Base-by-base conservation (phyloP, 2,113 vertebrate genomes). In the Plestiodon gilberti region DNA sequence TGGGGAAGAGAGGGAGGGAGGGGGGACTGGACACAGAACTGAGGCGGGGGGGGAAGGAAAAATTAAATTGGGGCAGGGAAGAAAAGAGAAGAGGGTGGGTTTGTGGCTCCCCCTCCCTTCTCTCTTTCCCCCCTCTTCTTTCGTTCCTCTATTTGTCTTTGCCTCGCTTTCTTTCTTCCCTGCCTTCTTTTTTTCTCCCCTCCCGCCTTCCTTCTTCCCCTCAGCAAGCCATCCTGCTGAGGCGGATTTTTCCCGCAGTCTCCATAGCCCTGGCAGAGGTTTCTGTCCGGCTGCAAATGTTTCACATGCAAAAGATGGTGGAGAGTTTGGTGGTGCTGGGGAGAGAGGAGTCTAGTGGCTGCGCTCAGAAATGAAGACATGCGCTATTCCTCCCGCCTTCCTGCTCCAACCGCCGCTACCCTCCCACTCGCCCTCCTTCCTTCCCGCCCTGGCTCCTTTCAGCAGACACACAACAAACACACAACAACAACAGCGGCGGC, bases 271-370 rank as follows among this genome's bases (percentile, higher is more conserved):
- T 94, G 96, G 95, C 94, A 97, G 96, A 96, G 97, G 94, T 89
- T 88, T 89, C 93, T 83, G 98, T 97, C 98, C 98, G 96, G 96
- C 96, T 90, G 96, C 95, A 59, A 96, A 94, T 75, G 96, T 93
- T 96, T 96, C 97, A 97, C 98, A 98, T 97, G 98, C 96, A 97
- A 92, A 96, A 96, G 95, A 97, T 97, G 96, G 94, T 94, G 95
- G 93, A 91, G 96, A 96, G 94, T 97, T 96, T 93, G 96, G 95
- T 94, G 94, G 95, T 94, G 97, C 96, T 96, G 96, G 93, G 94
- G 96, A 74, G 57, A 6, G 65, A 33, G 35, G 96, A 95, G 91
- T 87, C 96, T 93, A 92, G 91, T 95, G 96, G 93, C 96, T 96
- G 97, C 97, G 96, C 95, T 94, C 93, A 90, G 90, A 93, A 92